Evolutionary conservation across 2,113 vertebrate species (phyloP).

Genomic region (Cavia porcellus): DNA sequence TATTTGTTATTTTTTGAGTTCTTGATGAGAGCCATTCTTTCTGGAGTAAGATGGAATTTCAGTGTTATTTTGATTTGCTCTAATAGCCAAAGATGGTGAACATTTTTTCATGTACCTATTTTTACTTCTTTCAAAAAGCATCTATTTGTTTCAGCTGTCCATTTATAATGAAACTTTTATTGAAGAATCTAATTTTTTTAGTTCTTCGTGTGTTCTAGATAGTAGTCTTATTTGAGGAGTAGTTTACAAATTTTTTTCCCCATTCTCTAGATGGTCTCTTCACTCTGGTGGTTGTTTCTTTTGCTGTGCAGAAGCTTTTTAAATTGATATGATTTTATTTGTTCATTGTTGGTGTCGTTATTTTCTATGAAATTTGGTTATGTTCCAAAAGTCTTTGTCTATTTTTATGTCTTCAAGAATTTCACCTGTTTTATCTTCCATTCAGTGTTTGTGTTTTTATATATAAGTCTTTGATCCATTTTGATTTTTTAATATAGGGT

Average conservation of each 20-base stretch:
- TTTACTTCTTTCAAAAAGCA: not conserved
- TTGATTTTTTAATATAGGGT: not conserved
- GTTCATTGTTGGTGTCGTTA: not conserved
- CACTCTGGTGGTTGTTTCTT: not conserved
- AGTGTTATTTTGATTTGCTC: not conserved
- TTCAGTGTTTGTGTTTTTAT: not conserved
- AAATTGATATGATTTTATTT: not conserved
- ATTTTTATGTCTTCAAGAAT: not conserved
- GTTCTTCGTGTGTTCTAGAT: not conserved
- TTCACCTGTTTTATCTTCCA: not conserved
- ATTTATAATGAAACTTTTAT: not conserved
- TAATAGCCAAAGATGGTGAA: not conserved
- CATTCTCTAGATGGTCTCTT: not conserved
- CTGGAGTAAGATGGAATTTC: not conserved
- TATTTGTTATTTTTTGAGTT: not conserved
- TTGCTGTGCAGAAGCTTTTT: not conserved
- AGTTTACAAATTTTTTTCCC: not conserved
- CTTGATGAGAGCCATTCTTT: not conserved
- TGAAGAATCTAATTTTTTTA: not conserved
- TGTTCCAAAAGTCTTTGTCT: not conserved
- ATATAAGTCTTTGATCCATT: not conserved
- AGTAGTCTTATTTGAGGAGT: not conserved
- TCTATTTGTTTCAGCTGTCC: not conserved
- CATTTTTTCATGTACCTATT: not conserved
- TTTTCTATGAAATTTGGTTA: not conserved